A percentile compares a stretch with the other conserved stretches of the same genome.
phyloP scores from a whole-genome alignment of 92 coral and sea anemone species.

The Muricea muricata region DNA sequence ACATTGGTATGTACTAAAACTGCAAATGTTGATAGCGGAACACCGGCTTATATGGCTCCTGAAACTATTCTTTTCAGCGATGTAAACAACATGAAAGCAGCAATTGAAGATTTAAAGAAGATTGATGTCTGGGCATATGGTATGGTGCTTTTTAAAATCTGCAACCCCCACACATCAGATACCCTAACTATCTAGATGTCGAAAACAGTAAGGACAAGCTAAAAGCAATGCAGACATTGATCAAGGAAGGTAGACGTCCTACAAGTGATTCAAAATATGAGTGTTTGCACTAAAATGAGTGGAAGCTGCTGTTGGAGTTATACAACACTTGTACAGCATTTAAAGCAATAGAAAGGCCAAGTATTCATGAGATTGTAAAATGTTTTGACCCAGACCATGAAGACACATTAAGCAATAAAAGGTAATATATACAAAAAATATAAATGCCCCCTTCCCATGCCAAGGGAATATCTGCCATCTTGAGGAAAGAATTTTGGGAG shows the following conservation, averaged over 20 bases:
- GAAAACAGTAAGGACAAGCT: neutral
- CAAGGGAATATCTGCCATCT: no score
- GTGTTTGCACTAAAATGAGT: neutral
- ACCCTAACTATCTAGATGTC: conserved; percentile 12
- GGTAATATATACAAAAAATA: no score
- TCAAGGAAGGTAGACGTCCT: neutral
- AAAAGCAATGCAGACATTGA: neutral
- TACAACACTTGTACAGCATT: neutral
- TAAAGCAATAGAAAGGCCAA: neutral
- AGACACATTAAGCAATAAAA: no score
- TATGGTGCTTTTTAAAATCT: neutral
- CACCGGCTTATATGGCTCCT: conserved; percentile 52
- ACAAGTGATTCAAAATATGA: neutral
- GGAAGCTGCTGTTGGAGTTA: neutral
- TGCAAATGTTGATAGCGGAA: conserved; percentile 15
- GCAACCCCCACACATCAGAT: conserved; percentile 43
- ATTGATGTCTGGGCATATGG: conserved; percentile 40
- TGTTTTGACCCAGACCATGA: neutral
- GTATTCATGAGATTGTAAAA: neutral
- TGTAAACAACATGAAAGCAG: neutral
- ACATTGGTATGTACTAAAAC: conserved; percentile 20
- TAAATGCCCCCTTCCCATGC: no score
- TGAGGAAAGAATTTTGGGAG: no score
- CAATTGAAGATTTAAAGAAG: conserved; percentile 15
- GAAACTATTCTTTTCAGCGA: conserved; percentile 19